phyloP scores from a whole-genome alignment of 2,888 invertebrate genomes.

The Melikaiella ostensackeni region DNA sequence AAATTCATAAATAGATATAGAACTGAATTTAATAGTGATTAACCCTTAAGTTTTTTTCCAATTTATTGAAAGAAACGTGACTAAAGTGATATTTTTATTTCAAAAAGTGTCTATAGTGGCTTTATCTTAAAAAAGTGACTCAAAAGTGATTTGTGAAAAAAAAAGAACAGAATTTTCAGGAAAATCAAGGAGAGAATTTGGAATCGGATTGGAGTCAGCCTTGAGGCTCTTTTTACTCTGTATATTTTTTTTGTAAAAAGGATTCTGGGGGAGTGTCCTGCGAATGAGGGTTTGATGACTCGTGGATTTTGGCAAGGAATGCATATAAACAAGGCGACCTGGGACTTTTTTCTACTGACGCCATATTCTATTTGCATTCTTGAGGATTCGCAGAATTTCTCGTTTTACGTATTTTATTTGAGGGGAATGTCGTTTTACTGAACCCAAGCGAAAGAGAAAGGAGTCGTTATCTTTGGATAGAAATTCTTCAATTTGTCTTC shows the following conservation, averaged over 20 bases:
- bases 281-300: not conserved
- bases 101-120: too few relatives aligned
- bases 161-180: too few relatives aligned
- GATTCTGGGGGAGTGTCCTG: not conserved
- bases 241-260: too few relatives aligned
- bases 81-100: too few relatives aligned
- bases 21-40: too few relatives aligned
- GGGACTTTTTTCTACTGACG: not conserved
- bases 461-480: constrained; percentile 39
- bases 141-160: too few relatives aligned
- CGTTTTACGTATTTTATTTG: constrained; percentile 41
- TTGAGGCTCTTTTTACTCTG: not conserved
- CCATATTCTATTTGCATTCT: constrained; percentile 24
- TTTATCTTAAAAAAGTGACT: too few relatives aligned
- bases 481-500: constrained; percentile 44
- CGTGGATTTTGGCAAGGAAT: not conserved
- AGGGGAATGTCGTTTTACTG: constrained; percentile 21
- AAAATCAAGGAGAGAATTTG: not conserved
- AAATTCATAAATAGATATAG: too few relatives aligned
- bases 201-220: not conserved
- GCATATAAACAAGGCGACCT: not conserved
- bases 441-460: constrained; percentile 51
- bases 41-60: too few relatives aligned
- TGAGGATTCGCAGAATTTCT: not conserved
- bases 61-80: too few relatives aligned